phyloP scores from a whole-genome alignment of 1,140 invertebrate species.

The Drosophila eugracilis region DNA sequence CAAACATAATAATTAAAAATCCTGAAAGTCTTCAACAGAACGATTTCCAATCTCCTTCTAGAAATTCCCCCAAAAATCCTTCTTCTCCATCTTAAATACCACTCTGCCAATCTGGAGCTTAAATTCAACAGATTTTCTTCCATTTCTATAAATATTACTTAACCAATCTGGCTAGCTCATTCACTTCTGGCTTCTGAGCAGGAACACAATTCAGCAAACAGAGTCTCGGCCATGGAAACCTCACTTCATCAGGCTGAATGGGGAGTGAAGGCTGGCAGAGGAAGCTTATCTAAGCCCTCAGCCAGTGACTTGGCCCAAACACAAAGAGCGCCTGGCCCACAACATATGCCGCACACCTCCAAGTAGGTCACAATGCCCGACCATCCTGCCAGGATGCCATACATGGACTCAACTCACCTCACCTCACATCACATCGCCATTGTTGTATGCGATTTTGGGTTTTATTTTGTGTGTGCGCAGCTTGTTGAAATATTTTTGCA shows the following conservation, averaged over 20 bases:
- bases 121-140: not conserved
- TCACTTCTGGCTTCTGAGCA: not conserved
- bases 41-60: not conserved
- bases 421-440: constrained; percentile 17
- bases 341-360: constrained; percentile 47
- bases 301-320: constrained; percentile 41
- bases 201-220: constrained; percentile 9
- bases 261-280: constrained; percentile 7
- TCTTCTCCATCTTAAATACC: not conserved
- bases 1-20: too few species aligned
- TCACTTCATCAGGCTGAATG: constrained; percentile 44
- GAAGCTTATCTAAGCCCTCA: constrained; percentile 50
- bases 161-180: constrained; percentile 20
- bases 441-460: constrained; percentile 25
- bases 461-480: constrained; percentile 36
- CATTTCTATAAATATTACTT: constrained; percentile 37
- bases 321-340: constrained; percentile 28
- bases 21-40: too few species aligned
- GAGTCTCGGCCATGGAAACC: constrained; percentile 14
- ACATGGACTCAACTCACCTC: too few species aligned
- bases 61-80: not conserved
- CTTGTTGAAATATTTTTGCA: constrained; percentile 60
- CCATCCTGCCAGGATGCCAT: not conserved
- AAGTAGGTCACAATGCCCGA: constrained; percentile 43
- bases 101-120: not conserved